Evolutionary conservation across 2,888 invertebrate species (phyloP), one percentile per base, ranked within the genome.

Genomic region (Idaea straminata): DNA sequence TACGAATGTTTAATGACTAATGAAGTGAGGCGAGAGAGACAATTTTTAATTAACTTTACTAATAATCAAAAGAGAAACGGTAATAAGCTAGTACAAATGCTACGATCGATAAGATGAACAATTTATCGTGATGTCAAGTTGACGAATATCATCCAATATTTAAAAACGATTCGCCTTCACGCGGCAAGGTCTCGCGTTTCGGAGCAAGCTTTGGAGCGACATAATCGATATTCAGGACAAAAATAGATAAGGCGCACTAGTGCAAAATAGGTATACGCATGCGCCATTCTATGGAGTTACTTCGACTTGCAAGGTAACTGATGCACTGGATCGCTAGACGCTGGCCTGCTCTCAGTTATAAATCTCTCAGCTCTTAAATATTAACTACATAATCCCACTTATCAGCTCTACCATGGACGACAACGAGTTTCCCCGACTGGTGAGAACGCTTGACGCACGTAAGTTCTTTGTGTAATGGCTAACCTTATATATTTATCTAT

Each of bases 151-250:
- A 10, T 47, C 7, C 47, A 47, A 47, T 47, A 47, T 47, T 47
- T 13, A 47, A 47, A 47, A 47, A 3, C 13, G 10, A 7, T 6
- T 47, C 2, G 47, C 7, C 7, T 2, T 36, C 36, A 36, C 47
- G 47, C 47, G 5, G 4, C 47, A 13, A 47, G 47, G 47, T 47
- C 47, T 47, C 47, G 13, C 47, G 47, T 47, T 47, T 47, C 10
- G 4, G 47, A 47, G 10, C 47, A 10, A 47, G 47, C 47, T 7
- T 13, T 7, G 36, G 47, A 7, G 36, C 57, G 61, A 63, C 63
- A 38, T 61, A 35, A 66, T 66, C 66, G 66, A 66, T 66, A 38
- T 34, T 38, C 61, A 66, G 66, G 66, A 66, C 63, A 59, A 61
- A 63, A 66, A 66, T 63, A 66, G 58, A 61, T 58, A 61, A 58